Conservation (phyloP, 1,140 invertebrate genomes). For the Elysia chlorotica region DNA sequence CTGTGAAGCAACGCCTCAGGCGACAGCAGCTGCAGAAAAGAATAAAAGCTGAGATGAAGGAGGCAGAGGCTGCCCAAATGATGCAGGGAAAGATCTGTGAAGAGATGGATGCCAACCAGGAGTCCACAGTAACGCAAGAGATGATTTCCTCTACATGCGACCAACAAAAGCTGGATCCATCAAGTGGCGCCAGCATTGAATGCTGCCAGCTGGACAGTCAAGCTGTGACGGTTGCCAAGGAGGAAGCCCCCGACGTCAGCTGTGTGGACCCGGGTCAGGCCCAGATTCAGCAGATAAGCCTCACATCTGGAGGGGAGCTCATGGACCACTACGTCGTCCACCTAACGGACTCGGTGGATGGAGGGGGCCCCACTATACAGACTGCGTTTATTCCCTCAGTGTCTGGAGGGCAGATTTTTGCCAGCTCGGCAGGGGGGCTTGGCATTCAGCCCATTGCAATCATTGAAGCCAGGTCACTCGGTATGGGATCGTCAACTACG, state of each 20-base stretch:
- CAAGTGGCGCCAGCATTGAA: neutral
- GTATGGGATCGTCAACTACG: constrained; percentile 27
- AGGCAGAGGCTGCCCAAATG: neutral
- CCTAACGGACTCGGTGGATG: constrained; percentile 38
- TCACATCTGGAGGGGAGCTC: constrained; percentile 18
- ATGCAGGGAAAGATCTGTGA: neutral
- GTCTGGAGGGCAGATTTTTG: constrained; percentile 28
- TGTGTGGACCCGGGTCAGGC: neutral
- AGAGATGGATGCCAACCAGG: constrained; percentile 10
- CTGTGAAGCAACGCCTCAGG: neutral
- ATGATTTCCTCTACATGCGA: neutral
- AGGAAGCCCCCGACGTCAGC: neutral
- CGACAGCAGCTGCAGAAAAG: neutral
- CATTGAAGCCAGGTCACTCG: constrained; percentile 44
- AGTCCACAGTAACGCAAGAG: neutral
- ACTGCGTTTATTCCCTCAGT: constrained; percentile 43
- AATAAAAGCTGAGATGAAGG: neutral
- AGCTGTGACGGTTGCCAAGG: no score
- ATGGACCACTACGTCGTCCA: constrained; percentile 48
- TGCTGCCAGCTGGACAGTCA: no score
- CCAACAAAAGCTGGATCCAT: neutral
- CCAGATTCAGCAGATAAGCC: constrained; percentile 17
- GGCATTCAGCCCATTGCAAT: constrained; percentile 48
- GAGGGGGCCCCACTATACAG: constrained; percentile 38
- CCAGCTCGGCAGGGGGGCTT: constrained; percentile 17